A percentile compares a stretch with the other conserved stretches of the same genome.
Conservation (phyloP, 2,797 vertebrate genomes). For the Oreonectes daqikongensis region DNA sequence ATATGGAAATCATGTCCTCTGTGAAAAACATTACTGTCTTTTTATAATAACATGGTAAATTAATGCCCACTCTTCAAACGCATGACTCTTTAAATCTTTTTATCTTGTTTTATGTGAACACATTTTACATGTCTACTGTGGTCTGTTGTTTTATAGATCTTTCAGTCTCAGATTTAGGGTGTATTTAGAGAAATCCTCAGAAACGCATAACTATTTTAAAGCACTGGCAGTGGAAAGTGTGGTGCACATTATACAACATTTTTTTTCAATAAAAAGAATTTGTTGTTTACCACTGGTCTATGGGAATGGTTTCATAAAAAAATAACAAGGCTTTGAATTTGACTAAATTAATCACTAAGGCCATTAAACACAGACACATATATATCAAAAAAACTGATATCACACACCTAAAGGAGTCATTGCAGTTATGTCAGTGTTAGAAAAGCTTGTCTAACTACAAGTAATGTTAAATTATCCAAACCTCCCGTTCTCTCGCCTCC, state of each 20-base stretch:
- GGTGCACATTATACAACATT: slow-evolving; percentile 22
- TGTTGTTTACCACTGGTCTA: slow-evolving; percentile 21
- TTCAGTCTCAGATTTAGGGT: slow-evolving; percentile 29
- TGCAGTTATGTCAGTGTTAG: slow-evolving; percentile 17
- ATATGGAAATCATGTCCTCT: slow-evolving; percentile 19
- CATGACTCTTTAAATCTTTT: slow-evolving; percentile 9
- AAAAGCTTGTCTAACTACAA: slow-evolving; percentile 10
- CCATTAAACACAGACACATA: too few species aligned
- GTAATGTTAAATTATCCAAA: slow-evolving; percentile 43
- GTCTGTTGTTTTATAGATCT: slow-evolving; percentile 43
- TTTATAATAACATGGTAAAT: slow-evolving; percentile 21
- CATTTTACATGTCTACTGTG: slow-evolving; percentile 45
- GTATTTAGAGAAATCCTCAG: slow-evolving; percentile 33
- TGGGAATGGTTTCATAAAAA: slow-evolving; percentile 38
- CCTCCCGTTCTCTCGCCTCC: slow-evolving; percentile 5
- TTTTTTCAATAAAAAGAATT: slow-evolving; percentile 20
- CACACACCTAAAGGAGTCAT: slow-evolving; percentile 28
- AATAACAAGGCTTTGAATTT: slow-evolving; percentile 40
- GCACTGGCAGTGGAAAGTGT: slow-evolving; percentile 26
- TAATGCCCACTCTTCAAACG: slow-evolving; percentile 10
- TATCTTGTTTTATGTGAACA: slow-evolving; percentile 39
- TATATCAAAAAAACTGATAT: too few species aligned
- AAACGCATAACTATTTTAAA: slow-evolving; percentile 6
- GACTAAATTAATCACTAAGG: slow-evolving; percentile 32
- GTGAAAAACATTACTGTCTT: slow-evolving; percentile 36